Evolutionary conservation across 2,888 invertebrate genomes (phyloP), one percentile per base, ranked within the genome.

Genomic region (Nephrotoma appendiculata): DNA sequence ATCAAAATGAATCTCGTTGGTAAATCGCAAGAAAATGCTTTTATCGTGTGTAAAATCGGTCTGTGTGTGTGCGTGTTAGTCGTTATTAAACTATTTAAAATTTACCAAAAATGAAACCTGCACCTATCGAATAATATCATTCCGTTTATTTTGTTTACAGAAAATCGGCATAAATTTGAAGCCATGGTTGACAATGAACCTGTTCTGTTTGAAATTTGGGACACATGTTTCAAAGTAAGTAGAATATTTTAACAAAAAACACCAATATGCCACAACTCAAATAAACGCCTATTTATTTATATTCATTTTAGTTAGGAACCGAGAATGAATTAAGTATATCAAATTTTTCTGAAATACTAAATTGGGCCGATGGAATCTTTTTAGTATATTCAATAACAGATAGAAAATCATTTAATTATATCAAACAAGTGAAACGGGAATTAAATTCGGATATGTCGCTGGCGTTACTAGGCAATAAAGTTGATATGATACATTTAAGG

Each of bases 301-400:
- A 85, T 85, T 87, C 5, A 48, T 84, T 88, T 52, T 90, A 90
- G 57, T n/a, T 86, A 88, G 57, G 87, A 41, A 92, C 96, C 96
- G 94, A 93, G 88, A 93, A 94, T 88, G 94, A 95, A 85, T 96
- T 52, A 12, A 52, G 96, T 88, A 91, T 96, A 87, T 96, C 96
- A 9, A 93, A 93, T 87, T 93, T 93, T 88, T 89, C 91, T 15
- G 97, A 97, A 83, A 93, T 95, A 87, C 92, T 97, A 41, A 95
- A 96, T 90, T 98, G 98, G 98, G 98, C 97, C 0, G 98, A 98
- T 90, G 98, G 97, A 0, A 92, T 97, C 87, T 94, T 97, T 87
- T 92, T 98, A 83, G 96, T 98, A 43, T 98, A 98, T 92, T 97
- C 98, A 86, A 97, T 98, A 90, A 98, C 96, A 0, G 98, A 98